These are phyloP conservation scores for Chrysomela aeneicollis DNA, from an alignment of 2,888 invertebrate species.

Conservation along the genomic window DNA sequence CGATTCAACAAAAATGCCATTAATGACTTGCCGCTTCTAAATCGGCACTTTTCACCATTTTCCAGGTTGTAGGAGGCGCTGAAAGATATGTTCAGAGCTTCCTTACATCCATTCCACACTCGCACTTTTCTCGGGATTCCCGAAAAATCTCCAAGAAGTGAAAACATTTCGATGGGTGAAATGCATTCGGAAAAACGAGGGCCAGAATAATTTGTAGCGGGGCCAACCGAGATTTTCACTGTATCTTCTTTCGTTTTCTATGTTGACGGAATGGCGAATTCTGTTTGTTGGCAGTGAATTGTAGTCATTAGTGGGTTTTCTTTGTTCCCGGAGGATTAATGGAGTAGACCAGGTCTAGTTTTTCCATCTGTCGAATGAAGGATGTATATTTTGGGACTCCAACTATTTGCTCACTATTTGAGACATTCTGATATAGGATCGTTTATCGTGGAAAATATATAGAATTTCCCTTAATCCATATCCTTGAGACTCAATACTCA, in stretches of 20 bases:
- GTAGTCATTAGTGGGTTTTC: no score
- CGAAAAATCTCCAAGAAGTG: background rate
- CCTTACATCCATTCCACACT: slow-evolving; percentile 38
- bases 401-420: no score
- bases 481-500: no score
- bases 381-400: no score
- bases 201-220: slow-evolving; percentile 12
- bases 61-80: slow-evolving; percentile 45
- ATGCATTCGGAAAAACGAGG: slow-evolving; percentile 8
- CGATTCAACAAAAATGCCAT: slow-evolving; percentile 42
- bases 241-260: background rate
- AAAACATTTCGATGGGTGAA: background rate
- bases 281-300: no score
- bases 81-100: slow-evolving; percentile 44
- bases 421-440: no score
- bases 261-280: no score
- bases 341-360: no score
- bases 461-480: no score
- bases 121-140: slow-evolving; percentile 34
- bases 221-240: background rate
- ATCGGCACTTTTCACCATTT: slow-evolving; percentile 32
- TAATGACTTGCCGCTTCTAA: slow-evolving; percentile 40
- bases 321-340: no score
- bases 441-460: no score
- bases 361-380: no score